Base-by-base conservation (phyloP, 2,113 vertebrate species). In the Podocnemis expansa region DNA sequence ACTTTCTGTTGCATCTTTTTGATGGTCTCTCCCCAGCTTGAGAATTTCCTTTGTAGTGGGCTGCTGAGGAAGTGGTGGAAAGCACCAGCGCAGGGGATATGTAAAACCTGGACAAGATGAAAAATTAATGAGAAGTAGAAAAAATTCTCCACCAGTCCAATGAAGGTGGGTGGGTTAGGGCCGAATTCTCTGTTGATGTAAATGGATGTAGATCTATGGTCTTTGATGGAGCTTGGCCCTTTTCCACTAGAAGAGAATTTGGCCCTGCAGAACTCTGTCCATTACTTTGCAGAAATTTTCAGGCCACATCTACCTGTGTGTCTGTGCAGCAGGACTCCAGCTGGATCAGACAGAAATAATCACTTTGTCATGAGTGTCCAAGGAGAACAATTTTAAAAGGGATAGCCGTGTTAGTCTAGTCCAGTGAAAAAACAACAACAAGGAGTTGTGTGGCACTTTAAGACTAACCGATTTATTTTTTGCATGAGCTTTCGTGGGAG, bases 121-220 rank as follows among this genome's bases (percentile, higher is more conserved):
- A 45, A 25, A 60, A 47, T 82, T 27, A 5, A 21, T 34, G 19
- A 51, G 43, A 51, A 6, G 47, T 45, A 24, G 17, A 70, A 70
- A 38, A 70, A 38, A 38, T 70, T 8, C 34, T 22, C 8, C 34
- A 21, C 63, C n/a, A 52, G 21, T 31, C 41, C 55, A 0, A 0
- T 19, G 34, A 34, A 90, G 14, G 25, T 5, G 5, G 43, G 12
- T 4, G 6, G 55, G 38, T 70, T 2, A 8, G 17, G 70, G 3
- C 56, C 29, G 21, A 43, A 55, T 0, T 0, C 7, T 73, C 41
- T 9, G 1, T 14, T 3, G 1, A 5, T 43, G 31, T 2, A 1
- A 86, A n/a, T 41, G 6, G 34, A 19, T 67, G 60, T 14, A 67
- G 14, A 34, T n/a, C 31, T 16, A n/a, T 67, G 17, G n/a, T 10